Evolutionary conservation across 2,888 invertebrate species (phyloP).

Genomic region (Prionchulus punctatus): DNA sequence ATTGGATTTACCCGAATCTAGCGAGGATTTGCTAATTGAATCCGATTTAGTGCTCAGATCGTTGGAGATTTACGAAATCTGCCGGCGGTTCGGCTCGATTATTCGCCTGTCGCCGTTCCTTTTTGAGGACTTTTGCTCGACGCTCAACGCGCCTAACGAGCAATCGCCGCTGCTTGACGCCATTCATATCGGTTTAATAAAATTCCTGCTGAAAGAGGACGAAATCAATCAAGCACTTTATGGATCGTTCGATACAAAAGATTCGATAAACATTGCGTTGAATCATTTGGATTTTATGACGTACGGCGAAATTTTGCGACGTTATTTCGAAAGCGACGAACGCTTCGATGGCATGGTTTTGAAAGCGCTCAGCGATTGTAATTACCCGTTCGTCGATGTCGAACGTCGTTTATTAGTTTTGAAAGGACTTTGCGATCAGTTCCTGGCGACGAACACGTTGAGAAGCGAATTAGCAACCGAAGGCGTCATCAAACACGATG

Average conservation of each 20-base stretch:
- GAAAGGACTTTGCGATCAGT: constrained; percentile 80
- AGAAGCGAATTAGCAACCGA: constrained; percentile 82
- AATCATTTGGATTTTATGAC: constrained; percentile 85
- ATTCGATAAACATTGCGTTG: constrained; percentile 79
- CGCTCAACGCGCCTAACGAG: constrained; percentile 75
- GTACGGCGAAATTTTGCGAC: constrained; percentile 64
- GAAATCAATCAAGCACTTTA: constrained; percentile 71
- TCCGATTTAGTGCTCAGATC: constrained; percentile 33
- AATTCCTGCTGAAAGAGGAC: constrained; percentile 63
- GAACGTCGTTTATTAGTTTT: constrained; percentile 63
- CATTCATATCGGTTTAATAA: constrained; percentile 78
- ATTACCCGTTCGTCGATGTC: constrained; percentile 65
- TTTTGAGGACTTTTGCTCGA: constrained; percentile 91
- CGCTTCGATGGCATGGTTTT: constrained; percentile 15
- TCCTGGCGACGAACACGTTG: constrained; percentile 76
- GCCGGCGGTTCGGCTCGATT: constrained; percentile 67
- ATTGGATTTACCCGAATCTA: background rate
- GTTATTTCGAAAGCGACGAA: constrained; percentile 19
- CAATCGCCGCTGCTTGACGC: constrained; percentile 67
- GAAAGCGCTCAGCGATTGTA: constrained; percentile 15
- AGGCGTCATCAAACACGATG: constrained; percentile 46
- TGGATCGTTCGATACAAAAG: constrained; percentile 88
- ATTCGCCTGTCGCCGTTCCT: constrained; percentile 79
- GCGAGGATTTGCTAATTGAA: background rate
- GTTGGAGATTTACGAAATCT: constrained; percentile 78